These are phyloP conservation scores for Saturnia pavonia DNA, from an alignment of 2,888 invertebrate genomes.

Conservation along the genomic window DNA sequence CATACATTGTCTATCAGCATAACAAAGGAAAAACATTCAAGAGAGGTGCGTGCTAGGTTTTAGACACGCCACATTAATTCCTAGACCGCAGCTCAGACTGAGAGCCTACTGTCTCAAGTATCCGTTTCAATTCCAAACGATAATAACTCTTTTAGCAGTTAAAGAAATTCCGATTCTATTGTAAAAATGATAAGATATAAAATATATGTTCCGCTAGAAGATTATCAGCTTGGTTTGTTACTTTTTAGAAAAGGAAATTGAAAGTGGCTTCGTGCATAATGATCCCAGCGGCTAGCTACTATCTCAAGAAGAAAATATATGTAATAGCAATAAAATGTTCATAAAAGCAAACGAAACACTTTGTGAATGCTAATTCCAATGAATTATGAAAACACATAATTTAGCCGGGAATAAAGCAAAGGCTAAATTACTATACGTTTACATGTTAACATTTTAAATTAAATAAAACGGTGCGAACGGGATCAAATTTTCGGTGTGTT, in stretches of 20 bases:
- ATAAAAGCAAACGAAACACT: neutral
- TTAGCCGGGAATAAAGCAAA: too few species aligned
- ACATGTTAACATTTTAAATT: too few species aligned
- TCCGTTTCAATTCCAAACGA: constrained; percentile 29
- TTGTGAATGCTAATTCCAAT: neutral
- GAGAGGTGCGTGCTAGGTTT: constrained; percentile 65
- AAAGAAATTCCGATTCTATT: constrained; percentile 1
- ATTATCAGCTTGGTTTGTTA: too few species aligned
- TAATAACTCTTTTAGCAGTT: constrained; percentile 19
- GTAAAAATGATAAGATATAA: neutral
- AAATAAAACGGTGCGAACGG: too few species aligned
- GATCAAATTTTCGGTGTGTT: too few species aligned
- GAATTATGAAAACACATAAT: too few species aligned
- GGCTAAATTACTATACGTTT: too few species aligned
- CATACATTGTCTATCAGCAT: constrained; percentile 20
- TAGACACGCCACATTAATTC: constrained; percentile 74
- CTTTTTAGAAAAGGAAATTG: neutral
- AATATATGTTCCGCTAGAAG: neutral
- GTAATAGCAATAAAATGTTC: neutral
- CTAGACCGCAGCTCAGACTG: constrained; percentile 63
- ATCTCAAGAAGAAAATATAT: neutral
- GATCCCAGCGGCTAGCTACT: neutral
- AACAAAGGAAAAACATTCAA: constrained; percentile 57
- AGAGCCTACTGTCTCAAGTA: constrained; percentile 73
- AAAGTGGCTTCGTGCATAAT: neutral